Conservation (phyloP, 1,140 invertebrate genomes). For the Phortica variegata region DNA sequence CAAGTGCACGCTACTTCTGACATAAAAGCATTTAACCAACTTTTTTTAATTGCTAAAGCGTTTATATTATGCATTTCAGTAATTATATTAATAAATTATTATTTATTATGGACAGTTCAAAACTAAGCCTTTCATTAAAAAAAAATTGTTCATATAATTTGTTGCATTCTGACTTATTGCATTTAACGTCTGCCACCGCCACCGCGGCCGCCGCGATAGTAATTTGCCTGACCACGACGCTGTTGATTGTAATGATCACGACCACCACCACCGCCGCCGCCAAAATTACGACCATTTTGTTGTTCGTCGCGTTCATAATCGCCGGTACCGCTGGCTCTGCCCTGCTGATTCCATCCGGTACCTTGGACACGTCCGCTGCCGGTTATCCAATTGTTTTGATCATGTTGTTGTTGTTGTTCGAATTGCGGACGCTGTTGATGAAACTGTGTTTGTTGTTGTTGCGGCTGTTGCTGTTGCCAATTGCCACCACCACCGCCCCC, state of each 20-base stretch:
- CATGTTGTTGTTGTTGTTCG: slow-evolving; percentile 7
- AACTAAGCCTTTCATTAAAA: too few species aligned
- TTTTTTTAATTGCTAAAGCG: too few species aligned
- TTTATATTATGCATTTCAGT: too few species aligned
- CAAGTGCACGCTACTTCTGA: too few species aligned
- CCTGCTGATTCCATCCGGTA: slow-evolving; percentile 35
- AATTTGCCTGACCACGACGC: slow-evolving; percentile 42
- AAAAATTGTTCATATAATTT: too few species aligned
- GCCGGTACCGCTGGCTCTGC: slow-evolving; percentile 22
- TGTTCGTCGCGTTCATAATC: slow-evolving; percentile 28
- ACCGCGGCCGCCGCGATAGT: slow-evolving; percentile 42
- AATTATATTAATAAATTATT: too few species aligned
- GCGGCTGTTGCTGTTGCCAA: slow-evolving; percentile 10
- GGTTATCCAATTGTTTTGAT: slow-evolving; percentile 30
- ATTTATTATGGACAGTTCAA: too few species aligned
- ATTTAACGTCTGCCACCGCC: slow-evolving; percentile 30
- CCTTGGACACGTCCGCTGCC: slow-evolving; percentile 50
- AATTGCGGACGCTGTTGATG: slow-evolving; percentile 7
- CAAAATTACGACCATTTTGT: slow-evolving; percentile 22
- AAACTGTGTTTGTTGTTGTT: slow-evolving; percentile 9
- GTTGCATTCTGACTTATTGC: too few species aligned
- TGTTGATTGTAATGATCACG: slow-evolving; percentile 19
- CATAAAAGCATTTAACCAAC: too few species aligned
- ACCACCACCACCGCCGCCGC: slow-evolving; percentile 19
- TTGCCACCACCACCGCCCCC: background rate